A percentile compares a stretch with the other conserved stretches of the same genome.
These are phyloP conservation scores for Vespertilio murinus DNA, from an alignment of 2,797 vertebrate genomes.

Conservation along the genomic window DNA sequence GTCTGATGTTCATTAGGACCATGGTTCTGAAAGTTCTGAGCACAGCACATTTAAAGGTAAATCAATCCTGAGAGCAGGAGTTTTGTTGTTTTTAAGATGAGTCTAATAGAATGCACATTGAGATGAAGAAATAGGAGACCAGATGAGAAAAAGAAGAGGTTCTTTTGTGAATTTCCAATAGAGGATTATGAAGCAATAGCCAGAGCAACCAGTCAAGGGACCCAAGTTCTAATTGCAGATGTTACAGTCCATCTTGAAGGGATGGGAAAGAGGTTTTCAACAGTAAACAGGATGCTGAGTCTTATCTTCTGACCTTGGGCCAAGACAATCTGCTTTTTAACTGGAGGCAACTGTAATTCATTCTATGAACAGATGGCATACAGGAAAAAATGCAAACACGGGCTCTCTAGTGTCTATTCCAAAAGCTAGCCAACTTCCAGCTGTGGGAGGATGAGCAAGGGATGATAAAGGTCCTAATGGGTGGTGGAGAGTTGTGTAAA, in stretches of 20 bases:
- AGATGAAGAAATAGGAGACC: not conserved
- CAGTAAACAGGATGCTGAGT: conserved; percentile 59
- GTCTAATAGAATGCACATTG: not conserved
- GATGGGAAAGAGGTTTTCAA: not conserved
- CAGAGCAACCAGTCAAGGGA: conserved; percentile 3
- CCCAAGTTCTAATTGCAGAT: not conserved
- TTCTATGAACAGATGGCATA: conserved; percentile 81
- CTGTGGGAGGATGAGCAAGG: conserved; percentile 61
- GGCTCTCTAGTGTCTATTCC: conserved; percentile 64
- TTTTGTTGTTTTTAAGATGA: not conserved
- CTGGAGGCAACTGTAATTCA: conserved; percentile 80
- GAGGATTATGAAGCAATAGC: conserved; percentile 32
- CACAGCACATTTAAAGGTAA: conserved; percentile 55
- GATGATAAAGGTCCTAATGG: not conserved
- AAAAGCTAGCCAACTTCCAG: conserved; percentile 78
- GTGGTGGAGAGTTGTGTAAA: conserved; percentile 43
- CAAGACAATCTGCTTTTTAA: conserved; percentile 84
- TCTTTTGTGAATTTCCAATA: not conserved
- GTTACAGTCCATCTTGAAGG: conserved; percentile 55
- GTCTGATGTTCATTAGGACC: not conserved
- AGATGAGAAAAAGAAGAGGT: not conserved
- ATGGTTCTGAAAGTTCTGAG: conserved; percentile 41
- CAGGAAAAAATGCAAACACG: conserved; percentile 74
- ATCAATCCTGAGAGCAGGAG: conserved; percentile 67
- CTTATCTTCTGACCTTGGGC: conserved; percentile 77